Conservation (phyloP, 2,888 invertebrate species). For the Rhynchonema sp. region DNA sequence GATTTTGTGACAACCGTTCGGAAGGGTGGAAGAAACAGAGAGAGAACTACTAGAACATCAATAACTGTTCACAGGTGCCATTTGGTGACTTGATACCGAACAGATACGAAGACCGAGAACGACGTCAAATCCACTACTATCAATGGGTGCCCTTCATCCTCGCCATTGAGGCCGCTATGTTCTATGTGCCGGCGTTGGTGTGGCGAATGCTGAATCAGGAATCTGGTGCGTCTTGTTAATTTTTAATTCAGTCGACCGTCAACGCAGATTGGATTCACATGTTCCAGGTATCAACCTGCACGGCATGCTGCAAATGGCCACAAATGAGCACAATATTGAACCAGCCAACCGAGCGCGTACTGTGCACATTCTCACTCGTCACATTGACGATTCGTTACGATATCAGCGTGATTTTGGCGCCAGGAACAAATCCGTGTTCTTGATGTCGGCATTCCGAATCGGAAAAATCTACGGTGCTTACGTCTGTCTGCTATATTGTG, state of each 20-base stretch:
- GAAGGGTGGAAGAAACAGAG: too few species aligned
- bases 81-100: conserved; percentile 30
- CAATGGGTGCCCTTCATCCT: conserved; percentile 27
- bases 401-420: conserved; percentile 26
- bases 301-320: conserved; percentile 25
- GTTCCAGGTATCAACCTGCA: conserved; percentile 32
- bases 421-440: conserved; percentile 15
- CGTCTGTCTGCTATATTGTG: conserved; percentile 28
- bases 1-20: conserved; percentile 27
- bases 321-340: conserved; percentile 29
- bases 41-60: too few species aligned
- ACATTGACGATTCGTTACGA: conserved; percentile 34
- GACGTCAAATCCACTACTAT: conserved; percentile 17
- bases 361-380: conserved; percentile 34
- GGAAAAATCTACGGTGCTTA: conserved; percentile 35
- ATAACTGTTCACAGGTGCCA: conserved; percentile 24
- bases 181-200: conserved; percentile 25
- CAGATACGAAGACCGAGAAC: conserved; percentile 26
- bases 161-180: conserved; percentile 23
- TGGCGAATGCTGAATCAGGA: conserved; percentile 22
- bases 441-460: conserved; percentile 10
- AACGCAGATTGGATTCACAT: background rate
- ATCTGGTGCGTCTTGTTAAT: background rate
- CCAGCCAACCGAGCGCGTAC: conserved; percentile 33
- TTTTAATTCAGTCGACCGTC: background rate